These are phyloP conservation scores for Orthonyx spaldingii DNA, from an alignment of 2,113 vertebrate species.

Conservation along the genomic window DNA sequence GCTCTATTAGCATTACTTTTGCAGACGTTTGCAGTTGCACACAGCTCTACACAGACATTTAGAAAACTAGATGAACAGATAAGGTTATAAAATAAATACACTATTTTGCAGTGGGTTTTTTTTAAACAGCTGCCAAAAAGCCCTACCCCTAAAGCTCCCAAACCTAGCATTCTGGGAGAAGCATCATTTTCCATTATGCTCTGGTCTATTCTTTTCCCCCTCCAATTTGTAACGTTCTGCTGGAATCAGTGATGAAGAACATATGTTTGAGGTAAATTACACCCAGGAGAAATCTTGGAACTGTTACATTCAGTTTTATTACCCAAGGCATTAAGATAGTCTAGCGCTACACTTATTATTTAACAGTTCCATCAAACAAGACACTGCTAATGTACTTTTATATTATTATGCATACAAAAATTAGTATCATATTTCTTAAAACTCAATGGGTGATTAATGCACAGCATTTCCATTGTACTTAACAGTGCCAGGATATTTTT, in stretches of 20 bases:
- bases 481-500: background rate
- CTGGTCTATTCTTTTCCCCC: slow-evolving; percentile 45
- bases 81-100: background rate
- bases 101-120: background rate
- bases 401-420: background rate
- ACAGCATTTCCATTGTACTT: background rate
- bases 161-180: background rate
- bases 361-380: slow-evolving; percentile 60
- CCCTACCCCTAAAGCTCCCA: background rate
- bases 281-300: slow-evolving; percentile 68
- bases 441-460: background rate
- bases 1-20: background rate
- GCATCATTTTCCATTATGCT: slow-evolving; percentile 39
- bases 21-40: background rate
- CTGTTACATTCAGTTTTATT: slow-evolving; percentile 69
- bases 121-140: background rate
- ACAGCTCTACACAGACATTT: background rate
- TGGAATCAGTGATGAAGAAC: slow-evolving; percentile 70
- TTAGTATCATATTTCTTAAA: background rate
- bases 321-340: slow-evolving; percentile 54
- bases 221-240: slow-evolving; percentile 61
- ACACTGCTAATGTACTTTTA: slow-evolving; percentile 20
- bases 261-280: slow-evolving; percentile 68
- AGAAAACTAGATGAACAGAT: background rate
- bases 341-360: slow-evolving; percentile 53